Evolutionary conservation across 2,888 invertebrate species (phyloP).

Genomic region (Notodonta ziczac): DNA sequence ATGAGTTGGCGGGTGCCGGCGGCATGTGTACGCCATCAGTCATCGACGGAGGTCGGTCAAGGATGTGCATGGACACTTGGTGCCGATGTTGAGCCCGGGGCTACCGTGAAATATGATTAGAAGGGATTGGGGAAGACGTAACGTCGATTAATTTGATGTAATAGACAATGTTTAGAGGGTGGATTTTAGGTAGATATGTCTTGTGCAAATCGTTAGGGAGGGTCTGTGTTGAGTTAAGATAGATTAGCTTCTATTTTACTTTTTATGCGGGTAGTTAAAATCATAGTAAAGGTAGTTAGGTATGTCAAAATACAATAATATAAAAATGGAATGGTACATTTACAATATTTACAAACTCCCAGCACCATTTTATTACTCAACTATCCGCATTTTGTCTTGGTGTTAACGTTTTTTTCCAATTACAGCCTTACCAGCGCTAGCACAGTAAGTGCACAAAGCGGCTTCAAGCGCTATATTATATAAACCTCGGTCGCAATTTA

Average conservation of each 20-base stretch:
- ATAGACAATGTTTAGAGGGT: conserved; percentile 1
- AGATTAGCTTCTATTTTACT: no score
- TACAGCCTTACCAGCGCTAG: conserved; percentile 20
- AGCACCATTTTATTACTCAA: not conserved
- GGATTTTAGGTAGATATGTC: not conserved
- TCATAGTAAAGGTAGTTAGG: no score
- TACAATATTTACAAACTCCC: not conserved
- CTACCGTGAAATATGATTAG: conserved; percentile 42
- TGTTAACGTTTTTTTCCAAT: conserved; percentile 37
- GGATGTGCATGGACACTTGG: conserved; percentile 75
- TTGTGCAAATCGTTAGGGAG: no score
- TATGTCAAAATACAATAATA: no score
- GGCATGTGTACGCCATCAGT: conserved; percentile 78
- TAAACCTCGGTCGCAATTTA: conserved; percentile 75
- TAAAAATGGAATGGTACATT: no score
- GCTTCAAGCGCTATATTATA: conserved; percentile 64
- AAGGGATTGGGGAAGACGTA: conserved; percentile 31
- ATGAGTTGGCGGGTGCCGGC: conserved; percentile 74
- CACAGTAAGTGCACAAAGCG: conserved; percentile 15
- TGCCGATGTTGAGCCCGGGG: conserved; percentile 37
- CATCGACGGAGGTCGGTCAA: conserved; percentile 79
- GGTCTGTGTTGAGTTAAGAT: no score
- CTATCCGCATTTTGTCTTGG: conserved; percentile 8
- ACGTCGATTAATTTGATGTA: conserved; percentile 1
- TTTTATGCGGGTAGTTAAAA: no score